Conservation (phyloP, 2,113 vertebrate species). For the Caranx ignobilis region DNA sequence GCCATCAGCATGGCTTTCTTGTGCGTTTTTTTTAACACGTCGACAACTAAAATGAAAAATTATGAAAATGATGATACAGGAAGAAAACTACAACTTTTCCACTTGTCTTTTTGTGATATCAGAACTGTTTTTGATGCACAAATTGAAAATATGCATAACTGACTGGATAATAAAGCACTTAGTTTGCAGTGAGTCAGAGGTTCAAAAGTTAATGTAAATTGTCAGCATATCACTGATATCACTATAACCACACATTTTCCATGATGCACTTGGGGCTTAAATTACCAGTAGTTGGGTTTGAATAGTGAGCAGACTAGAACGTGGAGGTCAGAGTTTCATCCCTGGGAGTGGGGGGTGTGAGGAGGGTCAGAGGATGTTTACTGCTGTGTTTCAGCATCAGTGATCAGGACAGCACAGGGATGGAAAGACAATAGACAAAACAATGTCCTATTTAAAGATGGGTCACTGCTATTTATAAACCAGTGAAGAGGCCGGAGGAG, state of each 20-base stretch:
- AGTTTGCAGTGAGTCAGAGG: too few species aligned
- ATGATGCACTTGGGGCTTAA: too few species aligned
- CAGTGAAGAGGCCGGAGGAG: conserved; percentile 27
- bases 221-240: too few species aligned
- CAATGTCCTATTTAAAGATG: conserved; percentile 79
- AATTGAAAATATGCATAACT: too few species aligned
- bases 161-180: too few species aligned
- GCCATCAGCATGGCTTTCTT: conserved; percentile 10
- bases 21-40: conserved; percentile 34
- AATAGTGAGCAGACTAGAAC: conserved; percentile 16
- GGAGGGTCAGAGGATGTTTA: conserved; percentile 79
- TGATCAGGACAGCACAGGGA: conserved; percentile 57
- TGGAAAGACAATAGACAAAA: conserved; percentile 76
- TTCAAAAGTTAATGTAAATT: too few species aligned
- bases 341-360: conserved; percentile 28
- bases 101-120: too few species aligned
- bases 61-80: too few species aligned
- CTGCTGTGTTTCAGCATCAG: conserved; percentile 53
- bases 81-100: too few species aligned
- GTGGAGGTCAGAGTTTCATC: conserved; percentile 30
- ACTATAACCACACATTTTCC: too few species aligned
- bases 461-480: conserved; percentile 69
- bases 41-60: not conserved
- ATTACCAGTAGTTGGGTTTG: not conserved
- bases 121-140: too few species aligned